A percentile compares a stretch with the other conserved stretches of the same genome.
phyloP scores from a whole-genome alignment of 2,888 invertebrate species.

The Timema cristinae region DNA sequence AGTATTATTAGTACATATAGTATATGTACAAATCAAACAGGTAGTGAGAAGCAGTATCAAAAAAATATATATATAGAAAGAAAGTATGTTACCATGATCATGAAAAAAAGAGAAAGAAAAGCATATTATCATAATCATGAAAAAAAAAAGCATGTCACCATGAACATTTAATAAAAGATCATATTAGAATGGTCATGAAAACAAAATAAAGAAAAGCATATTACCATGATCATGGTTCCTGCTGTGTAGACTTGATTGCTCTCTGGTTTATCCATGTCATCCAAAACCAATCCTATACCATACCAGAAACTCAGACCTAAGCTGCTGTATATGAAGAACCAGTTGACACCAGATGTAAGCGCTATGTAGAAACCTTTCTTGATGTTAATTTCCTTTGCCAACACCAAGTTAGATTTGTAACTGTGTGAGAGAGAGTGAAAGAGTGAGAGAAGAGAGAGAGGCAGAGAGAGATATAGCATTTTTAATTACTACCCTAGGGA shows the following conservation, averaged over 20 bases:
- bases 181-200: background rate
- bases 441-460: no score
- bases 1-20: no score
- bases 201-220: conserved; percentile 39
- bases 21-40: no score
- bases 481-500: no score
- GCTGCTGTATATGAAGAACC: conserved; percentile 72
- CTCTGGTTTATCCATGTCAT: conserved; percentile 44
- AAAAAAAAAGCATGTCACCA: no score
- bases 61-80: no score
- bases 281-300: conserved; percentile 62
- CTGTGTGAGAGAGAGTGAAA: conserved; percentile 46
- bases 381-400: conserved; percentile 63
- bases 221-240: conserved; percentile 66
- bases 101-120: no score
- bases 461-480: no score
- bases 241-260: conserved; percentile 50
- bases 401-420: conserved; percentile 58
- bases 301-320: conserved; percentile 84
- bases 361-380: conserved; percentile 65
- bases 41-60: no score
- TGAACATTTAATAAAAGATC: background rate
- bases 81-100: no score
- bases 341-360: conserved; percentile 65
- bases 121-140: no score